A percentile compares a stretch with the other conserved stretches of the same genome.
phyloP scores from a whole-genome alignment of 1,140 invertebrate genomes.

The Apis cerana region DNA sequence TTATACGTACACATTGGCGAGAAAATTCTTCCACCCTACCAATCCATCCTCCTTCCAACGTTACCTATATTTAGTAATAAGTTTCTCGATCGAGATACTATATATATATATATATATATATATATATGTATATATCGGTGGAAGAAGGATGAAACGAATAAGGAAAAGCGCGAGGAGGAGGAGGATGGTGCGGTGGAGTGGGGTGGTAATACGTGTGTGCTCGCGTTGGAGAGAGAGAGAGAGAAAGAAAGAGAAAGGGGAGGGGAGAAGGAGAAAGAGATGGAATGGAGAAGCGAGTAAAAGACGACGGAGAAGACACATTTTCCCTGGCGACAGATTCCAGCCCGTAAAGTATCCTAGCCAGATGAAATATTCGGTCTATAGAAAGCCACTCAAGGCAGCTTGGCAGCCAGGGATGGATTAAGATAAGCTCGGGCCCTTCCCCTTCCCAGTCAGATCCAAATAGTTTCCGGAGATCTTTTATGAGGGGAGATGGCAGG shows the following conservation, averaged over 20 bases:
- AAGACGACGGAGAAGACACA: conserved; percentile 36
- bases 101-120: conserved; percentile 8
- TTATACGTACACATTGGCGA: neutral
- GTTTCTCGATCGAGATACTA: conserved; percentile 49
- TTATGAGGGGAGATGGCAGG: conserved; percentile 6
- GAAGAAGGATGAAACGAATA: neutral
- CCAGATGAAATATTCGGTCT: conserved; percentile 60
- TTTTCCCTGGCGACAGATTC: conserved; percentile 60
- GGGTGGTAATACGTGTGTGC: neutral
- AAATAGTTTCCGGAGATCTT: conserved; percentile 51
- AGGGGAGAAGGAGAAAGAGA: neutral
- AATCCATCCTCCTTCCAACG: neutral
- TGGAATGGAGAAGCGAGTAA: neutral
- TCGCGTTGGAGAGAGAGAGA: neutral
- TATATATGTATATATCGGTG: conserved; percentile 10
- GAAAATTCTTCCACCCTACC: conserved; percentile 20
- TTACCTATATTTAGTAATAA: conserved; percentile 55
- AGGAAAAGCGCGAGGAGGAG: neutral
- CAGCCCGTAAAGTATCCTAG: conserved; percentile 55
- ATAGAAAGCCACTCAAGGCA: conserved; percentile 57
- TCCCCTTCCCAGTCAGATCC: conserved; percentile 12
- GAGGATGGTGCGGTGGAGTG: neutral
- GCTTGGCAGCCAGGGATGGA: conserved; percentile 51
- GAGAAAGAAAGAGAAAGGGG: neutral
- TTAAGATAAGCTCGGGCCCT: conserved; percentile 54